Evolutionary conservation across 1,140 invertebrate genomes (phyloP), one percentile per base, ranked within the genome.

Genomic region (Sitobion miscanthi): DNA sequence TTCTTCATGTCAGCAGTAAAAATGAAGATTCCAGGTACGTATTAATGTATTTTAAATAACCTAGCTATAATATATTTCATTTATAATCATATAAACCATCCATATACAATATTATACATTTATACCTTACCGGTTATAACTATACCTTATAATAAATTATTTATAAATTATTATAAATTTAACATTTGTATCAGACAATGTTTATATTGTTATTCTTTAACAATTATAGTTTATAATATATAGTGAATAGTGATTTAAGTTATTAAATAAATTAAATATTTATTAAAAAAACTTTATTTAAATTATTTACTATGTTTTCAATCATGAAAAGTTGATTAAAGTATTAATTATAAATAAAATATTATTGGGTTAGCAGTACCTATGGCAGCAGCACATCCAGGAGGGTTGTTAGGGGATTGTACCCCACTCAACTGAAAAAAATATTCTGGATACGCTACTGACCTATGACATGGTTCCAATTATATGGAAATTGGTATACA

Each of bases 1-100:
- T 62, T 69, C 62, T n/a, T 42, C 25, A 93, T 93, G 91, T 93
- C 91, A 17, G 91, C 91, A 38, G 91, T 93, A 54, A 93, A 93
- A 93, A 93, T 83, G 30, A 93, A 93, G 85, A 93, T 85, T 54
- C 77, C 82, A 45, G 91, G 91, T 93, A 45, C 7, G 62, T 45
- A 52, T 77, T 57, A 25, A 54, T 21, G 52, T 62, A 62, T 30
- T 62, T 23, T 25, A 30, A 0, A 17, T 77, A n/a, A 77, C 11
- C 30, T 77, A 77, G 14, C 62, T 77, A 21, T 57, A 52, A 30
- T 9, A 57, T 57, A 57, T n/a, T n/a, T 69, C 62, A n/a, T 77
- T n/a, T n/a, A n/a, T 77, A 17, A 77, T 77, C 62, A 77, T 77
- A n/a, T n/a, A 4, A n/a, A 77, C 14, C 17, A 77, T 17, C 62